A percentile compares a stretch with the other conserved stretches of the same genome.
Evolutionary conservation across 2,888 invertebrate species (phyloP).

Genomic region (Acanthosoma haemorrhoidale): DNA sequence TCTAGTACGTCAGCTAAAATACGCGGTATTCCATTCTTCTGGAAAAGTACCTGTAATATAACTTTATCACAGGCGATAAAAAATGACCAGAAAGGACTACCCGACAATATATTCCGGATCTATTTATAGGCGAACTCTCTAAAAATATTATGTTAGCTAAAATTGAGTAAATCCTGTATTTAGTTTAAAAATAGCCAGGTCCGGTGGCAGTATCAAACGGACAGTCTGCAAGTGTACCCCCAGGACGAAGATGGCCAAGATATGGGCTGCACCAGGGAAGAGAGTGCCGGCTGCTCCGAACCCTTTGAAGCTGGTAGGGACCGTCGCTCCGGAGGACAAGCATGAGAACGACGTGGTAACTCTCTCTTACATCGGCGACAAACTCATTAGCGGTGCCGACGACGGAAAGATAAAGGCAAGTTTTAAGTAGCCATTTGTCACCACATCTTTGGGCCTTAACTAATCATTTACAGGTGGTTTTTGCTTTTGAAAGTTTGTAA

Average conservation of each 20-base stretch:
- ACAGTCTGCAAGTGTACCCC: not conserved
- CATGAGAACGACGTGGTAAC: conserved; percentile 49
- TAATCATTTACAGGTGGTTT: too few relatives aligned
- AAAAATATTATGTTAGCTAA: conserved; percentile 35
- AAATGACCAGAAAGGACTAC: not conserved
- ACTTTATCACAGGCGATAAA: too few relatives aligned
- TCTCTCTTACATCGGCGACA: conserved; percentile 47
- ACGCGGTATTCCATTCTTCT: too few relatives aligned
- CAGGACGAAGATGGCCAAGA: not conserved
- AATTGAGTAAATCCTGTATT: conserved; percentile 39
- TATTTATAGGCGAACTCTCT: conserved; percentile 31
- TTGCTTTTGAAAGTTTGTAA: too few relatives aligned
- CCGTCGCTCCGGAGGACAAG: conserved; percentile 47
- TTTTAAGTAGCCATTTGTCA: too few relatives aligned
- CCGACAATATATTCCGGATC: not conserved
- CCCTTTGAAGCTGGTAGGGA: conserved; percentile 40
- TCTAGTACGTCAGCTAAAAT: too few relatives aligned
- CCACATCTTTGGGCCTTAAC: too few relatives aligned
- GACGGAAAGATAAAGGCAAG: conserved; percentile 52
- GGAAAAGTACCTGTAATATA: too few relatives aligned
- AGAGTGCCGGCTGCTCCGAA: conserved; percentile 20
- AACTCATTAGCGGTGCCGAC: conserved; percentile 50
- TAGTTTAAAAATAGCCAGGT: conserved; percentile 35
- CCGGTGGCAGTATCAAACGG: conserved; percentile 27
- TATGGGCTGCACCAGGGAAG: not conserved